Conservation (phyloP, 1,140 invertebrate genomes). For the Temnothorax longispinosus region DNA sequence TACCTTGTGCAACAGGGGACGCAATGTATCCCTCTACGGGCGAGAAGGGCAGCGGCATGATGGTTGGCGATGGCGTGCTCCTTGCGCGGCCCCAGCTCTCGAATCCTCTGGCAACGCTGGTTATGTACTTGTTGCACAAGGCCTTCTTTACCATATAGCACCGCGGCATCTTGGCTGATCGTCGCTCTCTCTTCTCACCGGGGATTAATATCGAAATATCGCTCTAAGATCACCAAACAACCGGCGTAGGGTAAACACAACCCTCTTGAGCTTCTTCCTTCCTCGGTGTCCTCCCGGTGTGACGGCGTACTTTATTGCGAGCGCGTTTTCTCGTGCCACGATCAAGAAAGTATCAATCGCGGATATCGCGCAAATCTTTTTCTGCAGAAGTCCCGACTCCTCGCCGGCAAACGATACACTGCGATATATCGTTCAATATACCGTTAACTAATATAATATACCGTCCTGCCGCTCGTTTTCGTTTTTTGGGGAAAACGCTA, state of each 20-base stretch:
- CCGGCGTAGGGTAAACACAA: constrained; percentile 19
- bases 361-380: not conserved
- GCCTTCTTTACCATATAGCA: constrained; percentile 87
- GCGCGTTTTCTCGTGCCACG: not conserved
- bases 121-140: constrained; percentile 86
- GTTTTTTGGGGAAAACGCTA: not conserved
- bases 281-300: not conserved
- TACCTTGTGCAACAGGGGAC: constrained; percentile 75
- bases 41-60: constrained; percentile 67
- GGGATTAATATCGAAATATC: constrained; percentile 50
- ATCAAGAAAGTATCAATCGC: not conserved
- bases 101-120: constrained; percentile 81
- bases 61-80: constrained; percentile 77
- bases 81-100: constrained; percentile 82
- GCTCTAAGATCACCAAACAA: constrained; percentile 30
- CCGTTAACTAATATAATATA: not conserved
- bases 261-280: not conserved
- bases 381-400: not conserved
- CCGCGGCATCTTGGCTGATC: constrained; percentile 84
- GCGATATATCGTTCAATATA: not conserved
- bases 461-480: not conserved
- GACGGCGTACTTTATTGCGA: constrained; percentile 8
- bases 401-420: not conserved
- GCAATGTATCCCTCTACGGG: constrained; percentile 68
- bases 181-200: not conserved